These are phyloP conservation scores for Rhynchonycteris naso DNA, from an alignment of 2,797 vertebrate species.

Conservation along the genomic window DNA sequence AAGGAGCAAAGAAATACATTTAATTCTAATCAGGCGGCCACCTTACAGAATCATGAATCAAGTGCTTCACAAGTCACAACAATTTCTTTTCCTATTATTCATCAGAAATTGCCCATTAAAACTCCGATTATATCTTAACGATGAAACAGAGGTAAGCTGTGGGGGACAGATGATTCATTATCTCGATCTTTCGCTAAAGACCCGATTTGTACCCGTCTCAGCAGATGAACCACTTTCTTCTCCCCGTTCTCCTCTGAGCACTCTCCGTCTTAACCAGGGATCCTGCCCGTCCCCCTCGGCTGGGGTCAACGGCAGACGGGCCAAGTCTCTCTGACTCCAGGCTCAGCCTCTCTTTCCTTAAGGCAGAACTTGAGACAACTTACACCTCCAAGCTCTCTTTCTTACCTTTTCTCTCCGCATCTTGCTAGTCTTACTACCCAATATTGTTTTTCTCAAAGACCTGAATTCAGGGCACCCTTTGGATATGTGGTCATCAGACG, in stretches of 20 bases:
- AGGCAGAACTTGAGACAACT: not conserved
- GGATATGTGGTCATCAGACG: not conserved
- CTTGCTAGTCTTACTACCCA: not conserved
- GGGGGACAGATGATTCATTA: not conserved
- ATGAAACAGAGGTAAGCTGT: not conserved
- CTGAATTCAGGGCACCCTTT: not conserved
- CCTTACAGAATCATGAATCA: not conserved
- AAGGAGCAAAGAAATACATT: not conserved
- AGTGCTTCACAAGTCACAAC: not conserved
- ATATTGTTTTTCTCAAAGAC: not conserved
- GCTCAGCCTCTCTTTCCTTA: not conserved
- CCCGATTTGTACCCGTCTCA: not conserved
- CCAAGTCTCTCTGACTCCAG: not conserved
- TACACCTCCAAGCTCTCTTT: not conserved
- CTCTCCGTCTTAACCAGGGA: not conserved
- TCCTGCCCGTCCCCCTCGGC: fast-evolving
- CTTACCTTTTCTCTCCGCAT: not conserved
- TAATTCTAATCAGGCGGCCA: not conserved
- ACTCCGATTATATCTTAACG: not conserved
- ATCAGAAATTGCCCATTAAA: not conserved
- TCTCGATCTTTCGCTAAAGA: not conserved
- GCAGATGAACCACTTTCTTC: not conserved
- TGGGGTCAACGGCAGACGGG: not conserved
- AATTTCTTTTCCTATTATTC: not conserved
- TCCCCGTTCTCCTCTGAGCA: not conserved